A percentile compares a stretch with the other conserved stretches of the same genome.
Conservation (phyloP, 2,113 vertebrate species). For the Lamprotornis superbus region DNA sequence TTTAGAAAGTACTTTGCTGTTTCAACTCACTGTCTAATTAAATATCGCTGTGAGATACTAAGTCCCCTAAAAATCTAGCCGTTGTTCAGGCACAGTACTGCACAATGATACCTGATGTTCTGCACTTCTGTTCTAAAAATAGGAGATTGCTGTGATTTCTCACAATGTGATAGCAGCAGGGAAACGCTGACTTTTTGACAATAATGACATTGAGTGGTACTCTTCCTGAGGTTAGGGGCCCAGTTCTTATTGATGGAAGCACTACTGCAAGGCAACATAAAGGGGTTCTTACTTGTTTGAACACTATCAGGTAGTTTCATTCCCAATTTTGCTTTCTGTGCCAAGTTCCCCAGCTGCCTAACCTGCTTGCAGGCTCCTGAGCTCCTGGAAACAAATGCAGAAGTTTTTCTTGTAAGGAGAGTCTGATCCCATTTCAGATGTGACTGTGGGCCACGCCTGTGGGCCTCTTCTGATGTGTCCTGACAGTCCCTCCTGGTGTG, state of each 20-base stretch:
- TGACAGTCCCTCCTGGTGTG: neutral
- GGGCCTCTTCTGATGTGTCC: neutral
- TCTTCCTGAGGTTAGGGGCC: neutral
- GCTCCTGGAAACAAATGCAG: neutral
- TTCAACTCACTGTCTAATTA: conserved; percentile 23
- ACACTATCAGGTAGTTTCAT: neutral
- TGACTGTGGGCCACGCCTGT: neutral
- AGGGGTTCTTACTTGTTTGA: neutral
- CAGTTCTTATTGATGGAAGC: neutral
- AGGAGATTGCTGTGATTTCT: conserved; percentile 13
- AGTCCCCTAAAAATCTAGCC: neutral
- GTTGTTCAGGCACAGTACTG: neutral
- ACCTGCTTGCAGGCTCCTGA: neutral
- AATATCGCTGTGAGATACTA: neutral
- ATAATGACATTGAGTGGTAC: neutral
- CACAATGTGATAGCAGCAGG: neutral
- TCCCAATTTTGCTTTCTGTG: neutral
- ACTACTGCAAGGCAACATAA: neutral
- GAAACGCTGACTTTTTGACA: neutral
- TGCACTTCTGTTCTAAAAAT: conserved; percentile 24
- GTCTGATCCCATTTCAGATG: neutral
- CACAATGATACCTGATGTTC: neutral
- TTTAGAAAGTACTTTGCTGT: conserved; percentile 14
- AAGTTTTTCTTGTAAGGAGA: neutral
- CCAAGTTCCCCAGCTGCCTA: neutral